phyloP scores from a whole-genome alignment of 2,888 invertebrate species.

The Dasypogon diadema region DNA sequence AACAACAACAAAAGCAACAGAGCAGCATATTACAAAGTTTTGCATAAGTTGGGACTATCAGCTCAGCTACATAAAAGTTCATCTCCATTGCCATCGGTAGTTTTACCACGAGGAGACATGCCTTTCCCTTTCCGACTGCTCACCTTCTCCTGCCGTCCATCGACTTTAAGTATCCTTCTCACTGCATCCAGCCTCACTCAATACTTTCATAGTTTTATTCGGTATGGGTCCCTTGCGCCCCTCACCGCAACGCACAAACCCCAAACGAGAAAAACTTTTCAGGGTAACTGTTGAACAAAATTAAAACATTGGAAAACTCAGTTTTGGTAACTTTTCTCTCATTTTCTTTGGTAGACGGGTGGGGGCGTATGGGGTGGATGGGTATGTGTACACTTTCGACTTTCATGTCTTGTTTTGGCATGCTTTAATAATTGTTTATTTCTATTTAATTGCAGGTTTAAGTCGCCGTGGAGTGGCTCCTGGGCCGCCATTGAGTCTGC shows the following conservation, averaged over 20 bases:
- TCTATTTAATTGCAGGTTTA: slow-evolving; percentile 73
- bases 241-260: slow-evolving; percentile 26
- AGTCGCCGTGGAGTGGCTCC: slow-evolving; percentile 78
- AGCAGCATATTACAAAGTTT: slow-evolving; percentile 53
- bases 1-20: slow-evolving; percentile 47
- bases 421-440: slow-evolving; percentile 23
- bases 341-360: slow-evolving; percentile 10
- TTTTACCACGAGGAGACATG: background rate
- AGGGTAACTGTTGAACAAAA: slow-evolving; percentile 46
- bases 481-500: slow-evolving; percentile 74
- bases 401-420: background rate
- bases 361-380: background rate
- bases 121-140: background rate
- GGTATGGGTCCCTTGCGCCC: background rate
- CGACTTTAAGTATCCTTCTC: too few relatives aligned
- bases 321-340: slow-evolving; percentile 41
- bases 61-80: slow-evolving; percentile 51
- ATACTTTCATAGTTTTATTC: slow-evolving; percentile 22
- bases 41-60: slow-evolving; percentile 52
- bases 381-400: background rate
- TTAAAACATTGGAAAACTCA: slow-evolving; percentile 51
- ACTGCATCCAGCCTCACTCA: slow-evolving; percentile 4
- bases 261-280: slow-evolving; percentile 39
- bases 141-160: background rate
- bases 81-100: slow-evolving; percentile 13